Conservation (phyloP, 2,888 invertebrate genomes). For the Athrips mouffetella region DNA sequence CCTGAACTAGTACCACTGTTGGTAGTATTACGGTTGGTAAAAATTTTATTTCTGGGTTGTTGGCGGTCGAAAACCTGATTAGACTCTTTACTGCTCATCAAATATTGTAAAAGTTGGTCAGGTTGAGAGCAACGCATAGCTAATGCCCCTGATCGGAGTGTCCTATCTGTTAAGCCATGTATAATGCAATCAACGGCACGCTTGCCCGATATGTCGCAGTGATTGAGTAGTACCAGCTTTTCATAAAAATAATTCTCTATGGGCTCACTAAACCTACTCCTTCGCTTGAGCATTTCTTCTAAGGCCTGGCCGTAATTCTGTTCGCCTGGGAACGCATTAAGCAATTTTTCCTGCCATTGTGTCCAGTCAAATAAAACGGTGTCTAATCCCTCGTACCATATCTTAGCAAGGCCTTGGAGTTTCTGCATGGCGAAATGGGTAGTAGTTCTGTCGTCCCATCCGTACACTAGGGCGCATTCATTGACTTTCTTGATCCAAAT, state of each 20-base stretch:
- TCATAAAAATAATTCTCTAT: slow-evolving; percentile 18
- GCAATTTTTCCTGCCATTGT: too few species aligned
- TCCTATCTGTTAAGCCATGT: slow-evolving; percentile 20
- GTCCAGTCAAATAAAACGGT: too few species aligned
- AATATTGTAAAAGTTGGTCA: slow-evolving; percentile 20
- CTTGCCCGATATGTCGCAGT: too few species aligned
- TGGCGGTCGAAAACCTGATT: background rate
- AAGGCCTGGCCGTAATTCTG: too few species aligned
- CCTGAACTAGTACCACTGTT: too few species aligned
- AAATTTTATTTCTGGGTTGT: slow-evolving; percentile 1
- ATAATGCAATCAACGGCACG: slow-evolving; percentile 22
- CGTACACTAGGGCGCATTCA: slow-evolving; percentile 22
- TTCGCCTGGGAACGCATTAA: too few species aligned
- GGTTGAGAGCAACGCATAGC: slow-evolving; percentile 22
- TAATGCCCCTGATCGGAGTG: slow-evolving; percentile 18
- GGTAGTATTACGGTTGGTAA: too few species aligned
- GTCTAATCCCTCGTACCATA: slow-evolving; percentile 25
- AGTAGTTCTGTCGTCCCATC: slow-evolving; percentile 23
- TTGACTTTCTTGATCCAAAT: too few species aligned
- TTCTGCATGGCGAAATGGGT: slow-evolving; percentile 29
- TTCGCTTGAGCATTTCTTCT: too few species aligned
- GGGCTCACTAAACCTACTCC: slow-evolving; percentile 7
- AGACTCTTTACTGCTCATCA: slow-evolving; percentile 18
- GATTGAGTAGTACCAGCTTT: slow-evolving; percentile 14
- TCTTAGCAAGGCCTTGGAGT: slow-evolving; percentile 28